These are phyloP conservation scores for Ceratina calcarata DNA, from an alignment of 1,140 invertebrate species.

Conservation along the genomic window DNA sequence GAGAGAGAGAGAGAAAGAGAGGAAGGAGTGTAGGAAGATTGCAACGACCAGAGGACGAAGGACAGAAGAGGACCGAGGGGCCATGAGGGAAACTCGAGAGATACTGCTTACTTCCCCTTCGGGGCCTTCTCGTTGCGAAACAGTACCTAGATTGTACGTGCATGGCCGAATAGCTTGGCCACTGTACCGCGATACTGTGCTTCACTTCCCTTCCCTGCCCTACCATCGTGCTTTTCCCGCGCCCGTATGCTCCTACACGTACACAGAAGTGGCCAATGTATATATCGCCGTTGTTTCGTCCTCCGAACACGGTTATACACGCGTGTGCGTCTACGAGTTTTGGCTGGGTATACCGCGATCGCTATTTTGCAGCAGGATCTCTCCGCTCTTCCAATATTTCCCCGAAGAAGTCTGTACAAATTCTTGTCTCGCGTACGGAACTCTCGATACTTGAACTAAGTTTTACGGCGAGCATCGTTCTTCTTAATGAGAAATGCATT, in stretches of 20 bases:
- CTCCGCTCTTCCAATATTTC: constrained; percentile 27
- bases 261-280: constrained; percentile 9
- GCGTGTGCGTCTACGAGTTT: constrained; percentile 64
- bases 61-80: constrained; percentile 47
- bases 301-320: constrained; percentile 35
- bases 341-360: constrained; percentile 40
- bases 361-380: constrained; percentile 5
- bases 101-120: constrained; percentile 70
- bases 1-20: neutral
- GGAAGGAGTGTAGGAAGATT: constrained; percentile 24
- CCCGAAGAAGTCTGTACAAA: constrained; percentile 38
- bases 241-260: constrained; percentile 28
- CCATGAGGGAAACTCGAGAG: constrained; percentile 64
- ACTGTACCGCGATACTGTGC: constrained; percentile 48
- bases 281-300: constrained; percentile 24
- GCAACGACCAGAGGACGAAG: constrained; percentile 18
- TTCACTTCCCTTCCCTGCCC: constrained; percentile 32
- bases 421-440: constrained; percentile 29
- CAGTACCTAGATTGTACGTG: constrained; percentile 67
- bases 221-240: constrained; percentile 51
- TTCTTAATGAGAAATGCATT: constrained; percentile 13
- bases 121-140: constrained; percentile 64
- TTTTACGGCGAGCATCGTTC: constrained; percentile 37
- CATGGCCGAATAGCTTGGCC: constrained; percentile 61
- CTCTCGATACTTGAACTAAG: constrained; percentile 27